phyloP scores from a whole-genome alignment of 2,113 vertebrate genomes.

The Rhabdornis inornatus region DNA sequence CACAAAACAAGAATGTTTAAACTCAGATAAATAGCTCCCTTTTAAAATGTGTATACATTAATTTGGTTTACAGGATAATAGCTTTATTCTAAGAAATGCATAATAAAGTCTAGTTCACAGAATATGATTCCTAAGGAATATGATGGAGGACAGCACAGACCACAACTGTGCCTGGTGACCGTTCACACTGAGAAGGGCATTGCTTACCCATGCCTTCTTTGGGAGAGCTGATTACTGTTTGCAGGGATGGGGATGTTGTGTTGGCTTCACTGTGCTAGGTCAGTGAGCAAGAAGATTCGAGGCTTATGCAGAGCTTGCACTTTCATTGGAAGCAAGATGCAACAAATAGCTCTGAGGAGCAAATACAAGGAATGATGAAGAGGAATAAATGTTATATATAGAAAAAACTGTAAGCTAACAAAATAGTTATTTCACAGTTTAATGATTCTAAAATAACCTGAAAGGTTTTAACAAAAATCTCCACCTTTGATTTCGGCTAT shows the following conservation, averaged over 20 bases:
- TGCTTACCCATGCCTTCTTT: background rate
- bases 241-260: background rate
- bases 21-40: background rate
- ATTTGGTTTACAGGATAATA: background rate
- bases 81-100: background rate
- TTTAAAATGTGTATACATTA: background rate
- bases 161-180: background rate
- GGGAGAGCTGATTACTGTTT: background rate
- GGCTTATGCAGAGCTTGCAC: background rate
- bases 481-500: background rate
- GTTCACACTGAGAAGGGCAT: background rate
- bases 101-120: background rate
- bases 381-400: background rate
- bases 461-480: conserved; percentile 14
- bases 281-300: background rate
- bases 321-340: background rate
- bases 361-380: background rate
- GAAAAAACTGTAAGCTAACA: background rate
- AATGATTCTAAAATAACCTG: background rate
- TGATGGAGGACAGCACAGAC: background rate
- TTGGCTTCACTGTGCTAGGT: background rate
- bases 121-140: background rate
- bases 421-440: conserved; percentile 20
- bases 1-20: background rate
- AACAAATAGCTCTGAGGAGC: background rate